Percentiles rank a stretch among this genome's conserved stretches.
phyloP scores from a whole-genome alignment of 2,797 vertebrate genomes.

The Mastacembelus armatus region DNA sequence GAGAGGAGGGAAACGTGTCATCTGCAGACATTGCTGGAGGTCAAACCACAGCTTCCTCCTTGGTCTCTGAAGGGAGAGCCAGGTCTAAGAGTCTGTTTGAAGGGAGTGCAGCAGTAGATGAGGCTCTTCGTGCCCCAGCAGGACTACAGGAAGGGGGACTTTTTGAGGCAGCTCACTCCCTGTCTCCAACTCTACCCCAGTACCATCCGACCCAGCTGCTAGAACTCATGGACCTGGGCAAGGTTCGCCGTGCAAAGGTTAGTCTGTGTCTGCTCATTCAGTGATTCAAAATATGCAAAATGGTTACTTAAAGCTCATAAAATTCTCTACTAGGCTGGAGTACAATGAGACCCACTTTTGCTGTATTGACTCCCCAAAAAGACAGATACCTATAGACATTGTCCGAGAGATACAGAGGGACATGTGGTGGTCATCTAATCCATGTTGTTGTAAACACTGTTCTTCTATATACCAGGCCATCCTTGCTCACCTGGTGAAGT shows the following conservation, averaged over 20 bases:
- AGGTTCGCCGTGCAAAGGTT: slow-evolving; percentile 93
- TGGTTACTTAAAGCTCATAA: background rate
- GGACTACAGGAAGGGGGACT: slow-evolving; percentile 96
- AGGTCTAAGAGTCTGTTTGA: slow-evolving; percentile 91
- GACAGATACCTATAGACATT: background rate
- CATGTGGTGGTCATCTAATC: background rate
- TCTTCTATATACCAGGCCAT: slow-evolving; percentile 83
- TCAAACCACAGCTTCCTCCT: slow-evolving; percentile 60
- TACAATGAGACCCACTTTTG: background rate
- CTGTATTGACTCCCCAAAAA: background rate
- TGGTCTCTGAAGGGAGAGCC: slow-evolving; percentile 80
- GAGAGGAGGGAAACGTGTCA: slow-evolving; percentile 80
- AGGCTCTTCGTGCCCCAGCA: slow-evolving; percentile 90
- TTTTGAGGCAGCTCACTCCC: slow-evolving; percentile 96
- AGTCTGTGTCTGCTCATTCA: slow-evolving; percentile 9
- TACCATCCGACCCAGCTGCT: slow-evolving; percentile 98
- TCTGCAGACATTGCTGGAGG: slow-evolving; percentile 80
- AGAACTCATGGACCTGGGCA: slow-evolving; percentile 98
- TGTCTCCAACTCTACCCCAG: slow-evolving; percentile 97
- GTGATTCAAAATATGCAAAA: background rate
- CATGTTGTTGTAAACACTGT: background rate
- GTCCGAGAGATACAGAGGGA: background rate
- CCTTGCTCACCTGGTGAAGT: slow-evolving; percentile 97
- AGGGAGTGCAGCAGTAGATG: slow-evolving; percentile 87
- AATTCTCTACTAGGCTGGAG: background rate